Evolutionary conservation across 2,797 vertebrate genomes (phyloP).

Genomic region (Ceryle rudis): DNA sequence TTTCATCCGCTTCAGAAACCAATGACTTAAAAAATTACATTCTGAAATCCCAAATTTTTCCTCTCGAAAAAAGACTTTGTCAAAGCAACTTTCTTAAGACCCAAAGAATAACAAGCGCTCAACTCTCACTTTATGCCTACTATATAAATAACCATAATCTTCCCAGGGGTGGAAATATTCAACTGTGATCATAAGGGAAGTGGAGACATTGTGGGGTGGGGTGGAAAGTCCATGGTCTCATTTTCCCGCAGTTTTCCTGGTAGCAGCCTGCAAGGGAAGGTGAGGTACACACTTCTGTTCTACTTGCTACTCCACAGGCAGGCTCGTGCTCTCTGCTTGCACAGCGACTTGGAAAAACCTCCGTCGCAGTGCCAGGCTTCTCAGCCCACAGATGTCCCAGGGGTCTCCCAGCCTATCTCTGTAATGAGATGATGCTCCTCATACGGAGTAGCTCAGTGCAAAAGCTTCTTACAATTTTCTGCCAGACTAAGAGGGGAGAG

Average conservation of each 20-base stretch:
- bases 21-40: background rate
- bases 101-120: background rate
- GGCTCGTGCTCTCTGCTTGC: background rate
- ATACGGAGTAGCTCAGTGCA: background rate
- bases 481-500: background rate
- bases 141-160: background rate
- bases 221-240: fast-evolving
- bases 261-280: background rate
- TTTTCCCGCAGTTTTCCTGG: background rate
- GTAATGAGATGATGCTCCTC: background rate
- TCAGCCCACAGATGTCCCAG: fast-evolving
- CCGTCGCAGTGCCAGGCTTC: background rate
- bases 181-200: background rate
- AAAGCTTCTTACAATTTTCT: background rate
- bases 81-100: background rate
- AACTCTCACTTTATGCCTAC: background rate
- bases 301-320: background rate
- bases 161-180: background rate
- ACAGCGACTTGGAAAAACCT: background rate
- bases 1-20: background rate
- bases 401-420: background rate
- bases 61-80: background rate
- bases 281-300: background rate
- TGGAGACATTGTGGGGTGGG: background rate
- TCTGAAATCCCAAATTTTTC: background rate